A percentile compares a stretch with the other conserved stretches of the same genome.
These are phyloP conservation scores for Danio aesculapii DNA, from an alignment of 2,797 vertebrate genomes.

Conservation along the genomic window DNA sequence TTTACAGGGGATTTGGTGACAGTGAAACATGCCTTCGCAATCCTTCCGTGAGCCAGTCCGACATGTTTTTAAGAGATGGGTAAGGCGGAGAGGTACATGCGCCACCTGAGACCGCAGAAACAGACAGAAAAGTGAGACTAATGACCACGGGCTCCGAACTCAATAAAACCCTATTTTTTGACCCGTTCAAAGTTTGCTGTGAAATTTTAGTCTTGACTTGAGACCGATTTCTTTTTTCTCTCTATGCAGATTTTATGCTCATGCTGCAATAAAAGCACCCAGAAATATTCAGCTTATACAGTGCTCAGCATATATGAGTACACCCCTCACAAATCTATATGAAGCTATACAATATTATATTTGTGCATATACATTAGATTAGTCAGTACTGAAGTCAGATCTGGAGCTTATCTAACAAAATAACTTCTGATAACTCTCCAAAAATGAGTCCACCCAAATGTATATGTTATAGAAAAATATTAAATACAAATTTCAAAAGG, in stretches of 20 bases:
- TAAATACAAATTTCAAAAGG: too few species aligned
- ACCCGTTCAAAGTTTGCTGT: constrained; percentile 40
- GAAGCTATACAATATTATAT: too few species aligned
- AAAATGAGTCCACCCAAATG: too few species aligned
- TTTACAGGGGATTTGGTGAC: constrained; percentile 63
- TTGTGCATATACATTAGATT: too few species aligned
- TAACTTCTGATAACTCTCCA: too few species aligned
- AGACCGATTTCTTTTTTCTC: background rate
- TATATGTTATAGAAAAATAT: too few species aligned
- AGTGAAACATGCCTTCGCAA: constrained; percentile 65
- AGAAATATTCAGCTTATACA: background rate
- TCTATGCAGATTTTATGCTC: background rate
- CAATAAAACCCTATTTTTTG: constrained; percentile 52
- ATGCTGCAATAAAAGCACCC: too few species aligned
- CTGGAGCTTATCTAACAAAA: too few species aligned
- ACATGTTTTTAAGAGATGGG: constrained; percentile 57
- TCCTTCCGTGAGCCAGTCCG: constrained; percentile 49
- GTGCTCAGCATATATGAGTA: too few species aligned
- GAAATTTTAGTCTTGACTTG: constrained; percentile 31
- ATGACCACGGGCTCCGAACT: constrained; percentile 49
- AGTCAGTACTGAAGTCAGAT: too few species aligned
- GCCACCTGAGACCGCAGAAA: constrained; percentile 54
- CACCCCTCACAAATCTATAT: too few species aligned
- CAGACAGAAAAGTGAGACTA: constrained; percentile 61
- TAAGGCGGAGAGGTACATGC: constrained; percentile 56